phyloP scores from a whole-genome alignment of 1,140 invertebrate genomes.

The Leptoteleia sp. region DNA sequence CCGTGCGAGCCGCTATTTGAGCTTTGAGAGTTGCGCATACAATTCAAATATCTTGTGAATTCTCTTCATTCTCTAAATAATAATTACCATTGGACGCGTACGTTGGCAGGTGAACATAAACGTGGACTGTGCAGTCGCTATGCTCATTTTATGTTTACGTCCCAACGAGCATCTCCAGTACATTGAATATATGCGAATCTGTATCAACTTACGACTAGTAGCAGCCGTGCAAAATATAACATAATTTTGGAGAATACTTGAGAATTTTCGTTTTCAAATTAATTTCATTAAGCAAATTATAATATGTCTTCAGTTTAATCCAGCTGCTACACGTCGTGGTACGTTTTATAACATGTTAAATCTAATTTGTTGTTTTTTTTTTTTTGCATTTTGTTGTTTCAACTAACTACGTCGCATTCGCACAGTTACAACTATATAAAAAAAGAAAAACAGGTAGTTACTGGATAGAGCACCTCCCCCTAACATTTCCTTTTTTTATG shows the following conservation, averaged over 20 bases:
- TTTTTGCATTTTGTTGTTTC: constrained; percentile 41
- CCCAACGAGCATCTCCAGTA: constrained; percentile 59
- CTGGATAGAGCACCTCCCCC: too few species aligned
- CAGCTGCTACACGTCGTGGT: constrained; percentile 59
- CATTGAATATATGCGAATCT: constrained; percentile 53
- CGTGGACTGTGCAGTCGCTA: constrained; percentile 15
- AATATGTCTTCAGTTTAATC: too few species aligned
- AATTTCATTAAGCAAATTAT: too few species aligned
- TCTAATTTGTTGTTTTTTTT: constrained; percentile 54
- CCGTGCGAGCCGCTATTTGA: constrained; percentile 81
- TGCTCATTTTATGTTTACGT: constrained; percentile 58
- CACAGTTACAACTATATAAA: constrained; percentile 52
- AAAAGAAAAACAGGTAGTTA: constrained; percentile 50
- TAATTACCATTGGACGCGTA: constrained; percentile 60
- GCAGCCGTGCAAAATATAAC: too few species aligned
- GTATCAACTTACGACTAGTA: constrained; percentile 49
- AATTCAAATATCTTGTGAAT: constrained; percentile 68
- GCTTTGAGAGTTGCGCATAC: constrained; percentile 79
- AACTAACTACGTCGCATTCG: constrained; percentile 62
- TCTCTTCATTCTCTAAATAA: constrained; percentile 63
- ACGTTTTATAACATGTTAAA: constrained; percentile 33
- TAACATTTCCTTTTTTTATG: too few species aligned
- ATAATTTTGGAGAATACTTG: too few species aligned
- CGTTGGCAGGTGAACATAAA: constrained; percentile 63
- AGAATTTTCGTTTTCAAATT: too few species aligned